Evolutionary conservation across 2,113 vertebrate species (phyloP), one percentile per base, ranked within the genome.

Genomic region (Delphinus delphis): DNA sequence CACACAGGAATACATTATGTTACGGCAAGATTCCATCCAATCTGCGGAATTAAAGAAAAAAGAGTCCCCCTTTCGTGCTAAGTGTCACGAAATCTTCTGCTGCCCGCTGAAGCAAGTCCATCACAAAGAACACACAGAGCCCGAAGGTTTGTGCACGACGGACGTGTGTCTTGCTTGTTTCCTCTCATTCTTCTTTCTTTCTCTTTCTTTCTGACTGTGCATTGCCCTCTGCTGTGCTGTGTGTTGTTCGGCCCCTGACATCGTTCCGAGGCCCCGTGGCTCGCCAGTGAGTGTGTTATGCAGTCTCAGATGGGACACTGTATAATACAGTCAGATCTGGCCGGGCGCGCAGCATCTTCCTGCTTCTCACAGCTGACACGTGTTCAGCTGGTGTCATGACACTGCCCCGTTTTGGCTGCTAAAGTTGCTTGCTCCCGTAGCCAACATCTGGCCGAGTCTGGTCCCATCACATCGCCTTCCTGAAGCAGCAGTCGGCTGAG

Each of bases 11-110:
- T 99, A 99, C 99, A 99, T 99, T 99, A 99, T 99, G 99, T 99
- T 99, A 99, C 99, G 99, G 98, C 99, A 99, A 99, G 99, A 99
- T 99, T 99, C 99, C 98, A 99, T 99, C 99, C 99, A 99, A 99
- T 99, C 99, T 96, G 99, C 99, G 99, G 99, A 99, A 99, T 99
- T 99, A 99, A 99, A 99, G 99, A 99, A 99, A 99, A 99, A 99
- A 99, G 99, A 99, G 99, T 99, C 99, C 99, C 99, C 99, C 97
- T 99, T 99, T 99, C 99, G 99, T 99, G 99, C 99, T 99, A 99
- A 99, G 99, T 99, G 99, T 99, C 99, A 99, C 98, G 99, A 99
- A 99, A 99, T 99, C 99, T 99, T 99, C 99, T 99, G 99, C 99
- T 99, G 99, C 98, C 99, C 99, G 88, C 99, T 99, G 99, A 99